A percentile compares a stretch with the other conserved stretches of the same genome.
Conservation (phyloP, 2,113 vertebrate genomes). For the Chaetorhynchus papuensis region DNA sequence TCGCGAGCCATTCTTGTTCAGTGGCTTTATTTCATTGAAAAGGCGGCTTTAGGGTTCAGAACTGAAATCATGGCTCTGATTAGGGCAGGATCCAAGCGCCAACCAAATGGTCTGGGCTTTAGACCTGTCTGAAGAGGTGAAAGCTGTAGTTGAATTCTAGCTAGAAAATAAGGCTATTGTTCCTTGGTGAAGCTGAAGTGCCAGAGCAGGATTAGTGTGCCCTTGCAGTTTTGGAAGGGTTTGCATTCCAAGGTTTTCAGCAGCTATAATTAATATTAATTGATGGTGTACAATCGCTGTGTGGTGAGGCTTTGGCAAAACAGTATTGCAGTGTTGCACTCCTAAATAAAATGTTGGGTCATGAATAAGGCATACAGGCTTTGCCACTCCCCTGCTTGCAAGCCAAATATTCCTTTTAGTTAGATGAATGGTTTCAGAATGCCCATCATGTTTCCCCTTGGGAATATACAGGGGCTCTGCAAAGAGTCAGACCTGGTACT, state of each 20-base stretch:
- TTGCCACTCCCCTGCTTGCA: not conserved
- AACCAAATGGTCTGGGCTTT: not conserved
- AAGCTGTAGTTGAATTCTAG: not conserved
- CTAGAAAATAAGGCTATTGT: constrained; percentile 8
- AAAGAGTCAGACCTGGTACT: not conserved
- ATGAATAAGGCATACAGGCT: not conserved
- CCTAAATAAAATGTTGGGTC: not conserved
- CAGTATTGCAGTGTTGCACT: not conserved
- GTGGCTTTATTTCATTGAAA: constrained; percentile 29
- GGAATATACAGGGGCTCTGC: not conserved
- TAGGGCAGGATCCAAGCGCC: not conserved
- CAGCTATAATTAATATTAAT: constrained; percentile 29
- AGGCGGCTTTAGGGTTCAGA: constrained; percentile 22
- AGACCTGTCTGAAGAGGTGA: not conserved
- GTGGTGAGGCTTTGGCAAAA: not conserved
- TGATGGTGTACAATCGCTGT: not conserved
- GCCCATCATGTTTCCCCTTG: not conserved
- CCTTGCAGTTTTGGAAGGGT: not conserved
- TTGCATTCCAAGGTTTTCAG: not conserved
- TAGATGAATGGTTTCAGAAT: not conserved
- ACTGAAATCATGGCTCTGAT: not conserved
- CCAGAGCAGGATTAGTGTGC: not conserved
- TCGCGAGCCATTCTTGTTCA: not conserved
- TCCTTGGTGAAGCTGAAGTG: not conserved
- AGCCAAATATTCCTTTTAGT: not conserved